A percentile compares a stretch with the other conserved stretches of the same genome.
Evolutionary conservation across 2,888 invertebrate genomes (phyloP).

Genomic region (Cataglyphis altisquamis): DNA sequence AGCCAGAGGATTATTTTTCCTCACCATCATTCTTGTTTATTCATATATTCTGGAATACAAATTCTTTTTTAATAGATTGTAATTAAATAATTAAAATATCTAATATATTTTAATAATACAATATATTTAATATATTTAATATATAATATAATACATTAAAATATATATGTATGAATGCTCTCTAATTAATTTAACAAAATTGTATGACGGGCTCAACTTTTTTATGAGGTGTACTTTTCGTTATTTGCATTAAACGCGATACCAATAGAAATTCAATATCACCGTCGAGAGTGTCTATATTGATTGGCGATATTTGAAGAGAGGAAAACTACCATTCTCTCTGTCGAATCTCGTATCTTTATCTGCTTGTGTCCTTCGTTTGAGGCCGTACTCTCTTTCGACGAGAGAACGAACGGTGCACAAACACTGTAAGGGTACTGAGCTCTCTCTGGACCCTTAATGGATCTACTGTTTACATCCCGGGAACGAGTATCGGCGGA

Average conservation of each 20-base stretch:
- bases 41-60: neutral
- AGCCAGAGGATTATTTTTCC: conserved; percentile 1
- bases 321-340: conserved; percentile 8
- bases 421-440: conserved; percentile 73
- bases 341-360: conserved; percentile 55
- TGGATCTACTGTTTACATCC: conserved; percentile 80
- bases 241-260: conserved; percentile 40
- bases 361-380: conserved; percentile 36
- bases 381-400: conserved; percentile 61
- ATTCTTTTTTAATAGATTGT: neutral
- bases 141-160: too few species aligned
- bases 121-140: too few species aligned
- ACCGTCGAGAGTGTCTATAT: conserved; percentile 31
- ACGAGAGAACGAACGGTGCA: conserved; percentile 47
- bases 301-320: conserved; percentile 50
- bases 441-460: conserved; percentile 71
- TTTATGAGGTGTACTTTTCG: neutral
- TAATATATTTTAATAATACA: too few species aligned
- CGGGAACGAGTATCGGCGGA: conserved; percentile 67
- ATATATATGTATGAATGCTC: too few species aligned
- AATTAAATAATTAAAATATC: too few species aligned
- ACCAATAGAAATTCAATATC: conserved; percentile 25
- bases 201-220: neutral
- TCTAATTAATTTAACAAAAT: neutral
- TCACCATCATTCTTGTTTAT: neutral